Evolutionary conservation across 2,888 invertebrate genomes (phyloP).

Genomic region (Aphelenchoides bicaudatus): DNA sequence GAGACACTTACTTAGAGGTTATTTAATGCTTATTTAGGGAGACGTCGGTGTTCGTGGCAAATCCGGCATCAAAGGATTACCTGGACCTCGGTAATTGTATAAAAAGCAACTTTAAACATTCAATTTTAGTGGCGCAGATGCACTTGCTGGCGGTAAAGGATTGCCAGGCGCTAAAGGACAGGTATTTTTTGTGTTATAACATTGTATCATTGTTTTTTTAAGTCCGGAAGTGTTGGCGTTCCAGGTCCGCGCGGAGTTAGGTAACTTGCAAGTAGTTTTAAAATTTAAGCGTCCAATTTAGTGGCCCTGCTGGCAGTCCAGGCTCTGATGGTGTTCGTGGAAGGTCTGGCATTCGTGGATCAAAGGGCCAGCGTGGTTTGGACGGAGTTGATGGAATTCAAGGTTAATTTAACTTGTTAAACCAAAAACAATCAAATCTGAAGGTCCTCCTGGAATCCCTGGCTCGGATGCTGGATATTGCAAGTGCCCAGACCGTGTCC

Average conservation of each 20-base stretch:
- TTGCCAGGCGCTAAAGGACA: constrained; percentile 13
- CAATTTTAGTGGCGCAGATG: constrained; percentile 19
- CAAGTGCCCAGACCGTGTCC: constrained; percentile 17
- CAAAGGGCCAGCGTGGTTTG: constrained; percentile 25
- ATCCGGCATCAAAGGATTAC: constrained; percentile 17
- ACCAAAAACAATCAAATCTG: too few species aligned
- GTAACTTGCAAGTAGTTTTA: neutral
- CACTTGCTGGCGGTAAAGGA: constrained; percentile 15
- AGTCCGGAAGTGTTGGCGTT: constrained; percentile 14
- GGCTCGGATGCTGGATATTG: constrained; percentile 18
- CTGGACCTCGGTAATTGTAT: constrained; percentile 22
- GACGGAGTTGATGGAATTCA: constrained; percentile 24
- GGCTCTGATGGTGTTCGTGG: constrained; percentile 19
- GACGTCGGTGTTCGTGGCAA: constrained; percentile 22
- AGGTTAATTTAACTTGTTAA: constrained; percentile 10
- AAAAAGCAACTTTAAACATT: too few species aligned
- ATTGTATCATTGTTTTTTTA: too few species aligned
- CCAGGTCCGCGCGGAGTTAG: constrained; percentile 25
- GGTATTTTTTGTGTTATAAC: neutral
- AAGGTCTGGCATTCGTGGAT: constrained; percentile 7
- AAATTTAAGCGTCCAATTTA: neutral
- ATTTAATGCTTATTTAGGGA: too few species aligned
- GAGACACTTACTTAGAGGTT: too few species aligned
- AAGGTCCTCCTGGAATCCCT: constrained; percentile 11
- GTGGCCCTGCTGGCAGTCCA: neutral